Percentiles rank a stretch among this genome's conserved stretches.
phyloP scores from a whole-genome alignment of 1,140 invertebrate genomes.

The Dendrolimus kikuchii region DNA sequence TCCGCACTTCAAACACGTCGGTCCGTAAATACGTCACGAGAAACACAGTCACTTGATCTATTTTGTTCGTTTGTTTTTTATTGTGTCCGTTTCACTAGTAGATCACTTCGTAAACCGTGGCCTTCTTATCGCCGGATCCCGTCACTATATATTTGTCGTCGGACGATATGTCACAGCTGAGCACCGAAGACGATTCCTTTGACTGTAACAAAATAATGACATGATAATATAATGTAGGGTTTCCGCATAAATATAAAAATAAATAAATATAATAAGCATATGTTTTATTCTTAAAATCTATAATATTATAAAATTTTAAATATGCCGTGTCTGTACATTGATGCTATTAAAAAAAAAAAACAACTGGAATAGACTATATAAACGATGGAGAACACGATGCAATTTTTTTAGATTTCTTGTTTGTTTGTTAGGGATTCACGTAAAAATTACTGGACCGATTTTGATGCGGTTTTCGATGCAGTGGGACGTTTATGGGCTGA shows the following conservation, averaged over 20 bases:
- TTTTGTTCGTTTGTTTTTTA: constrained; percentile 43
- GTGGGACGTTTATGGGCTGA: too few relatives aligned
- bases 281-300: too few relatives aligned
- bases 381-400: too few relatives aligned
- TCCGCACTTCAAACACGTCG: too few relatives aligned
- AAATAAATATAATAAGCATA: not conserved
- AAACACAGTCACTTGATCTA: constrained; percentile 46
- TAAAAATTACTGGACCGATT: too few relatives aligned
- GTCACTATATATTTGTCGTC: constrained; percentile 99
- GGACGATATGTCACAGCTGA: constrained; percentile 98
- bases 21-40: constrained; percentile 8
- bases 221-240: constrained; percentile 3
- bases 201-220: constrained; percentile 81
- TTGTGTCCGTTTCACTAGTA: constrained; percentile 74
- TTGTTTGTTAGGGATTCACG: too few relatives aligned
- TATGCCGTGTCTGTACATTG: too few relatives aligned
- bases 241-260: not conserved
- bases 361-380: too few relatives aligned
- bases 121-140: constrained; percentile 99
- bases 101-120: constrained; percentile 99
- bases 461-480: too few relatives aligned
- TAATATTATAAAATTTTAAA: too few relatives aligned
- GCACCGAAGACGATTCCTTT: constrained; percentile 98
- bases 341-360: too few relatives aligned
- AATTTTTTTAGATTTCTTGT: too few relatives aligned